Evolutionary conservation across 2,888 invertebrate species (phyloP).

Genomic region (Blastobasis lacticolella): DNA sequence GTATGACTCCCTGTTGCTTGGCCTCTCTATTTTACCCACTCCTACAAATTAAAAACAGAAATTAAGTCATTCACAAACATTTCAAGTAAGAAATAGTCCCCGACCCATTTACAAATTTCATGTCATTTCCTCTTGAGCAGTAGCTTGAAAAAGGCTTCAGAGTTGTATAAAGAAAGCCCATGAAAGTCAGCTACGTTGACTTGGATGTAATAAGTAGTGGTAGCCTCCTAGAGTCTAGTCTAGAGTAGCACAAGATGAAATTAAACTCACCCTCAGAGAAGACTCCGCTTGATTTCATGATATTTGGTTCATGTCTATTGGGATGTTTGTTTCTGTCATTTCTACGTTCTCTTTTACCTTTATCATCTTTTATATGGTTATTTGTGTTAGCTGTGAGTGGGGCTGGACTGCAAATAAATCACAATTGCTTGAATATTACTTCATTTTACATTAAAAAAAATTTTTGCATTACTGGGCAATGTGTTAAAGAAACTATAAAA

Average conservation of each 20-base stretch:
- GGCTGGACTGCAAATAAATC: constrained; percentile 22
- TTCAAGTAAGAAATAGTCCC: background rate
- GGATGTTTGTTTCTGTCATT: constrained; percentile 45
- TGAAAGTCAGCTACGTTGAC: background rate
- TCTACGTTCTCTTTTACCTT: constrained; percentile 36
- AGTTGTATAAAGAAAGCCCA: background rate
- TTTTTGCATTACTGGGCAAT: background rate
- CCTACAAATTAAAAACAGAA: constrained; percentile 31
- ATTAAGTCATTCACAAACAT: background rate
- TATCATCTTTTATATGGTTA: constrained; percentile 45
- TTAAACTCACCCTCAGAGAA: constrained; percentile 61
- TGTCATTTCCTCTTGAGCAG: background rate
- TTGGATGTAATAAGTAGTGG: background rate
- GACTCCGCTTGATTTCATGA: constrained; percentile 62
- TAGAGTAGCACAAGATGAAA: background rate
- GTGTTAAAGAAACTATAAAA: background rate
- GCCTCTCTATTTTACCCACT: constrained; percentile 44
- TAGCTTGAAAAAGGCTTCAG: background rate
- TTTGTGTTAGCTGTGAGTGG: constrained; percentile 28
- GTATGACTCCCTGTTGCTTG: constrained; percentile 38
- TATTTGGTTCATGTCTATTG: constrained; percentile 45
- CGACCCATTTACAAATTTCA: background rate
- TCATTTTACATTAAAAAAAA: background rate
- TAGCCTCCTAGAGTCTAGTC: background rate
- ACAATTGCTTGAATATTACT: background rate